Evolutionary conservation across 1,140 invertebrate genomes (phyloP).

Genomic region (Pteromalus puparum): DNA sequence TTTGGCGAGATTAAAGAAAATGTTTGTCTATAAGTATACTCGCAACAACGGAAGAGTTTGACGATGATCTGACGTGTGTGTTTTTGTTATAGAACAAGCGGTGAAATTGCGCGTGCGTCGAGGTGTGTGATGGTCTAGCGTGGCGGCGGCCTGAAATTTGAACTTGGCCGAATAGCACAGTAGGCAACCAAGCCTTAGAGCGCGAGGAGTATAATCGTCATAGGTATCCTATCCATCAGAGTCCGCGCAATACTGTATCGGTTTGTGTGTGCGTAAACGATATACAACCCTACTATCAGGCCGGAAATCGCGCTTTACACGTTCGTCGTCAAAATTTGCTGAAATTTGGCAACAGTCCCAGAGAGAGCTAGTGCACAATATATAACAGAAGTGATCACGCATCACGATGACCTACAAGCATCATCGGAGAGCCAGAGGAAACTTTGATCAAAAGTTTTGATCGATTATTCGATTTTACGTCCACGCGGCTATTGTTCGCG

Average conservation of each 20-base stretch:
- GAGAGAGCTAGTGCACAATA: too few relatives aligned
- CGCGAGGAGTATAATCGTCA: background rate
- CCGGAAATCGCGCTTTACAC: background rate
- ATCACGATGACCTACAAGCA: background rate
- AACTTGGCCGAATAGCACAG: constrained; percentile 65
- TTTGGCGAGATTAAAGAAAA: too few relatives aligned
- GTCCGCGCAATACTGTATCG: too few relatives aligned
- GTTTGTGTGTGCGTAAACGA: too few relatives aligned
- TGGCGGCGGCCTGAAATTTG: constrained; percentile 63
- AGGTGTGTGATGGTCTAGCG: constrained; percentile 47
- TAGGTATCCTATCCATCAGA: too few relatives aligned
- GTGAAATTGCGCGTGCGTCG: constrained; percentile 48
- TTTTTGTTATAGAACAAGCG: background rate
- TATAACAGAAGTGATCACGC: too few relatives aligned
- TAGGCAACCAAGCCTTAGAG: constrained; percentile 55
- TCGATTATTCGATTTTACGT: constrained; percentile 4
- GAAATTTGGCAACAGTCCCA: background rate
- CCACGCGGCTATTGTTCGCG: background rate
- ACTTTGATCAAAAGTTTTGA: background rate
- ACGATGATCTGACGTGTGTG: background rate
- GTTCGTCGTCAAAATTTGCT: background rate
- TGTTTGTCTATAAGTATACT: background rate
- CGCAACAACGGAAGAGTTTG: constrained; percentile 7
- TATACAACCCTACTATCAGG: background rate
- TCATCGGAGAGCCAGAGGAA: background rate